Evolutionary conservation across 2,113 vertebrate species (phyloP).

Genomic region (Xiphorhynchus elegans): DNA sequence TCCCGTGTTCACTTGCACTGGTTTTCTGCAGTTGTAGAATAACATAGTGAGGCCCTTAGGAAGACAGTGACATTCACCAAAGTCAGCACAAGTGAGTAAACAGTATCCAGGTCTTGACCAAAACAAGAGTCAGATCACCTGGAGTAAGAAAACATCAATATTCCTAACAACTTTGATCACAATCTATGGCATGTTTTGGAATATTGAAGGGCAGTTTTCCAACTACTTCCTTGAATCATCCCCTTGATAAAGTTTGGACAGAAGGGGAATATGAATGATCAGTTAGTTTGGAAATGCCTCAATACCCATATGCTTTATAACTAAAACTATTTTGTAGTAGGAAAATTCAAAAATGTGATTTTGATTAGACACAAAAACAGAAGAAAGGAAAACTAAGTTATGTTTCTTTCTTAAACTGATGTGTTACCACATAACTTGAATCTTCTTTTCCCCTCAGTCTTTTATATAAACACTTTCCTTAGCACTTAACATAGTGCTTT

Average conservation of each 20-base stretch:
- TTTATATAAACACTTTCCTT: conserved; percentile 5
- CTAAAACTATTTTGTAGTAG: background rate
- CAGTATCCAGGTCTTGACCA: background rate
- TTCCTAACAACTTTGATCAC: background rate
- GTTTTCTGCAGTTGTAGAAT: background rate
- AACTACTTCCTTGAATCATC: background rate
- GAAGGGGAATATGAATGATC: rapidly evolving
- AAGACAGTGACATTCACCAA: background rate
- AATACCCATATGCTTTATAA: background rate
- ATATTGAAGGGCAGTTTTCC: background rate
- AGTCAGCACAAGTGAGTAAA: background rate
- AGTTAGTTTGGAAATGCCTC: background rate
- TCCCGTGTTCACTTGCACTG: background rate
- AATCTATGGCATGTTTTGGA: background rate
- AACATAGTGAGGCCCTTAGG: background rate
- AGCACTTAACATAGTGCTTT: conserved; percentile 7
- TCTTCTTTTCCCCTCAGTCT: background rate
- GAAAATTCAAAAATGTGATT: background rate
- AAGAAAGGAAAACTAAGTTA: background rate
- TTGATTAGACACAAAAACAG: background rate
- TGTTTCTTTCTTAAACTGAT: background rate
- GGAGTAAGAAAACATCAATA: background rate
- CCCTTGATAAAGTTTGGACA: background rate
- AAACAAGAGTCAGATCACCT: background rate
- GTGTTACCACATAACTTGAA: background rate